Base-by-base conservation (phyloP, 2,113 vertebrate genomes). In the Trichomycterus rosablanca region DNA sequence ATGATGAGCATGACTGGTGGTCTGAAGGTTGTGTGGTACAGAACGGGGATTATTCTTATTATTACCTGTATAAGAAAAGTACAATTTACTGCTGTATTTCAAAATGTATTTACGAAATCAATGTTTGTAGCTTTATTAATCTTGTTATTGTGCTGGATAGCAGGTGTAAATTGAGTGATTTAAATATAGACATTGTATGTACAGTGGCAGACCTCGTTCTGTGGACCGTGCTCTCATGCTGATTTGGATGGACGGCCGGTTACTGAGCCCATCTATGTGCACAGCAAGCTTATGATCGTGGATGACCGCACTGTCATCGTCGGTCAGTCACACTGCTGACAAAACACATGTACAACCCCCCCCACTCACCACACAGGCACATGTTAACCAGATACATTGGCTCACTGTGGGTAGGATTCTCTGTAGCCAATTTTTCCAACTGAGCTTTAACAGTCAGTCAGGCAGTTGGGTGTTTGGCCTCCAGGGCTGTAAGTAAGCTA, bases 191-290 rank as follows among this genome's bases (percentile, higher is more conserved):
- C n/a, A n/a, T n/a, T 59, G 39, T 62, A 56, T 37, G 24, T 71
- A 61, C 63, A 79, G 70, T 70, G 72, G 28, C 49, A n/a, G 55
- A 68, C 35, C 69, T 75, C 65, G 43, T 74, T 78, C 67, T 73
- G 66, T 19, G 67, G 68, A 43, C 43, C 44, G 44, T 62, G 65
- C 54, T 71, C 75, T 67, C 74, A 77, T 7, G 68, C 74, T 78
- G 77, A 80, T 67, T 73, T 62, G 50, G 74, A 68, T 30, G 68
- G 78, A 24, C 65, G 67, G 51, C 40, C 73, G 55, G 75, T 78
- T 50, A 76, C 68, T 51, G 79, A 81, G 67, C 78, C 80, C 66
- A 79, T 79, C 70, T 63, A 59, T 28, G 52, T 71, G 59, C 76
- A 75, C 67, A 73, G 74, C 68, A 68, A 78, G 64, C 74, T 67